A percentile compares a stretch with the other conserved stretches of the same genome.
Evolutionary conservation across 2,797 vertebrate species (phyloP).

Genomic region (Sebastes reedi): DNA sequence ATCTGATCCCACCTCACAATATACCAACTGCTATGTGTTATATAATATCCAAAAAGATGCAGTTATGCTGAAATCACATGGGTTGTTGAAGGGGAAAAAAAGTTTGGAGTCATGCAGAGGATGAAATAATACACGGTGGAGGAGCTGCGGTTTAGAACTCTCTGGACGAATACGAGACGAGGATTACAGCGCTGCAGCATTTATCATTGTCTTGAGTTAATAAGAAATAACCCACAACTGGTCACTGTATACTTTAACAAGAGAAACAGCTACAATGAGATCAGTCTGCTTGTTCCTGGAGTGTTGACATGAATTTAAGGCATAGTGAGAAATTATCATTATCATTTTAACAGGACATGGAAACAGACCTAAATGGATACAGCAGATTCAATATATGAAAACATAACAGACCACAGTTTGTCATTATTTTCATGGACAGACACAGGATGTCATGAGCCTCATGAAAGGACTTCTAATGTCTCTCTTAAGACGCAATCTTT

Average conservation of each 20-base stretch:
- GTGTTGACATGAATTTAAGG: neutral
- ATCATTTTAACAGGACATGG: neutral
- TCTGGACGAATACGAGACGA: neutral
- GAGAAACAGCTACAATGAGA: neutral
- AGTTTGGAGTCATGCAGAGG: neutral
- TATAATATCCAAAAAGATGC: conserved; percentile 28
- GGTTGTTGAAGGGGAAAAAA: neutral
- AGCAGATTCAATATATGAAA: neutral
- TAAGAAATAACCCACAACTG: conserved; percentile 9
- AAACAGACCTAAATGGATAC: neutral
- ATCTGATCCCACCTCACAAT: conserved; percentile 20
- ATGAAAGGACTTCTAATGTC: conserved; percentile 10
- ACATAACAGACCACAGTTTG: neutral
- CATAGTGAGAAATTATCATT: neutral
- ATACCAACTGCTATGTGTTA: conserved; percentile 19
- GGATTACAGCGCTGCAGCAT: conserved; percentile 8
- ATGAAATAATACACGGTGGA: conserved; percentile 27
- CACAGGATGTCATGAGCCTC: neutral
- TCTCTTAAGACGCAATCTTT: conserved; percentile 2
- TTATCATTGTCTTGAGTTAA: conserved; percentile 21
- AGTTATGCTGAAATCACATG: conserved; percentile 26
- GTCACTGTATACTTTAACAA: neutral
- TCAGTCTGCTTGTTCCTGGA: neutral
- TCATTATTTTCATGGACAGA: neutral
- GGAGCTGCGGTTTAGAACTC: neutral